phyloP scores from a whole-genome alignment of 2,797 vertebrate genomes.

The Columba guinea region DNA sequence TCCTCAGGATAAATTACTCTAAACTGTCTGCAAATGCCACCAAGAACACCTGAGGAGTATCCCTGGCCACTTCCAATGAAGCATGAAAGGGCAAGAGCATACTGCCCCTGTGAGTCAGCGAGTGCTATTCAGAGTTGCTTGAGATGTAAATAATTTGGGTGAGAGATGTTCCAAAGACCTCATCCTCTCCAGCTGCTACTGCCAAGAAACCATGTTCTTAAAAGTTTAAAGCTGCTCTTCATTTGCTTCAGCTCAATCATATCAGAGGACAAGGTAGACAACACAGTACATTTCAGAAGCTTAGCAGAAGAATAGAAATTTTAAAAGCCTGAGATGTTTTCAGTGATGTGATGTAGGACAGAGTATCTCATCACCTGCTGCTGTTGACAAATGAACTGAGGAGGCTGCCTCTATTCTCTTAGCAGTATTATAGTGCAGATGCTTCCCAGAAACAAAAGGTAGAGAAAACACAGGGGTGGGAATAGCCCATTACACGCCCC shows the following conservation, averaged over 20 bases:
- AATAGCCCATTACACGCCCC: accelerated
- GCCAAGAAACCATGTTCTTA: not conserved
- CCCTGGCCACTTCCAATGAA: not conserved
- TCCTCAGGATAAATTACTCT: not conserved
- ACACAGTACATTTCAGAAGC: not conserved
- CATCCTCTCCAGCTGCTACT: not conserved
- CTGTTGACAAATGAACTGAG: not conserved
- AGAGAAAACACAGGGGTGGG: not conserved
- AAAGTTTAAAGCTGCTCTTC: not conserved
- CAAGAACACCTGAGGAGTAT: not conserved
- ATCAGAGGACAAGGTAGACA: not conserved
- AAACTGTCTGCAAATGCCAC: not conserved
- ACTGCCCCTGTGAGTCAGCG: not conserved
- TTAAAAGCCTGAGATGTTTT: not conserved
- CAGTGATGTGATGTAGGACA: not conserved
- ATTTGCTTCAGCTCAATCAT: not conserved
- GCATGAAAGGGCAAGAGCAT: not conserved
- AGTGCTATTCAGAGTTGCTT: not conserved
- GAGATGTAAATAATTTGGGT: not conserved
- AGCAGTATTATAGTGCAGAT: accelerated
- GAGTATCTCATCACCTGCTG: not conserved
- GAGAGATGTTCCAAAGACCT: not conserved
- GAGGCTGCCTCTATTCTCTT: not conserved
- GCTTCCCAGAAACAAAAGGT: not conserved
- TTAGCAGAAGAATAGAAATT: not conserved